A percentile compares a stretch with the other conserved stretches of the same genome.
Evolutionary conservation across 2,113 vertebrate species (phyloP).

Genomic region (Vombatus ursinus): DNA sequence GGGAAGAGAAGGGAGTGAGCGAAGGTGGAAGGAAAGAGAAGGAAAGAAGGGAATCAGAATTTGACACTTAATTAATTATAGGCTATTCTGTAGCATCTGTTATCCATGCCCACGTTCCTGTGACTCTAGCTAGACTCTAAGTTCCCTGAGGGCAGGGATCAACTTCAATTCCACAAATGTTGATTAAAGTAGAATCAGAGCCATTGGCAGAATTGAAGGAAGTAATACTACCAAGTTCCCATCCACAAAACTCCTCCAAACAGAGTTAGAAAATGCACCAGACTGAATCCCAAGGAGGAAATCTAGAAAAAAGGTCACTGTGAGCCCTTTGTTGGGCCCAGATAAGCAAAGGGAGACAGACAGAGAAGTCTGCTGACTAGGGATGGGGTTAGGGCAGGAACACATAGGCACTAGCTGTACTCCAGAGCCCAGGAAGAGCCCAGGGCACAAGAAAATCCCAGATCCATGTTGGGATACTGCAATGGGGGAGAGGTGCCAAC

Average conservation of each 20-base stretch:
- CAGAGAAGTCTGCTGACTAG: neutral
- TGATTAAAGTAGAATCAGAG: neutral
- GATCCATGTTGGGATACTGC: neutral
- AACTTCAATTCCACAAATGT: neutral
- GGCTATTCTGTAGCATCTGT: neutral
- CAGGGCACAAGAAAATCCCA: neutral
- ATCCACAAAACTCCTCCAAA: neutral
- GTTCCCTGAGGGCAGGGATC: neutral
- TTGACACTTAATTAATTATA: neutral
- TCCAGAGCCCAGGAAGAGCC: neutral
- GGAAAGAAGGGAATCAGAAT: rapidly evolving
- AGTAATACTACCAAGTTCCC: neutral
- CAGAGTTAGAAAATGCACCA: neutral
- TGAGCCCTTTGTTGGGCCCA: neutral
- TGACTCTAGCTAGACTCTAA: neutral
- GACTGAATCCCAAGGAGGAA: neutral
- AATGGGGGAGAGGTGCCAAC: neutral
- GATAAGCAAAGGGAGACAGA: neutral
- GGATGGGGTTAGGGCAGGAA: neutral
- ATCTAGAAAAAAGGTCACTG: neutral
- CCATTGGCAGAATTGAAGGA: neutral
- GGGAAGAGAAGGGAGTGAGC: neutral
- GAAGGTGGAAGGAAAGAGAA: neutral
- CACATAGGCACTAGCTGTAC: neutral
- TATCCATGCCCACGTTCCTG: neutral